A percentile compares a stretch with the other conserved stretches of the same genome.
Evolutionary conservation across 2,797 vertebrate genomes (phyloP).

Genomic region (Phrynocephalus forsythii): DNA sequence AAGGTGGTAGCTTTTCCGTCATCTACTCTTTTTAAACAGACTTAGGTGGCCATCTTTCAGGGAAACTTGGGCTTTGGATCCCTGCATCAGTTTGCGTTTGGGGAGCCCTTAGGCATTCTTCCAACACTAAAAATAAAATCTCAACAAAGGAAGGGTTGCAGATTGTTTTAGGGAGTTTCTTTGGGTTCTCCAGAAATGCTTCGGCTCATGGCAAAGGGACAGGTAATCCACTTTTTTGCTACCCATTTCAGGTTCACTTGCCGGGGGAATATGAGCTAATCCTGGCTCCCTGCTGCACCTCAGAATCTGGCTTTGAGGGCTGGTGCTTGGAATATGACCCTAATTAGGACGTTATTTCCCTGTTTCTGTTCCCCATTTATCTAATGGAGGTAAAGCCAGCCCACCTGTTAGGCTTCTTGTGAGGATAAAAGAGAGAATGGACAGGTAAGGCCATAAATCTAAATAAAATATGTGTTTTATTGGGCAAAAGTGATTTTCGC

Average conservation of each 20-base stretch:
- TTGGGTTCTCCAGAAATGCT: background rate
- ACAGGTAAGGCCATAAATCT: background rate
- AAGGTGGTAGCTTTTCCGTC: too few species aligned
- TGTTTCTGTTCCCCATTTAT: background rate
- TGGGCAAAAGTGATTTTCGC: slow-evolving; percentile 24
- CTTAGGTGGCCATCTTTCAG: too few species aligned
- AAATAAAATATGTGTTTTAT: background rate
- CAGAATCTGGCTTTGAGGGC: background rate
- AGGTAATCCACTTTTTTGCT: too few species aligned
- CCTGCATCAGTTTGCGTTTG: too few species aligned
- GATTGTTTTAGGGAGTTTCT: background rate
- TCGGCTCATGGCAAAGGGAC: background rate
- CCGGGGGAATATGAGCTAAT: background rate
- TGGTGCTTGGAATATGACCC: background rate
- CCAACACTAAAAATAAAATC: background rate
- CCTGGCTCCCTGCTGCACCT: background rate
- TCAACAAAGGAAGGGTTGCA: background rate
- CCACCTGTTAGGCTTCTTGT: slow-evolving; percentile 8
- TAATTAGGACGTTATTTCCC: background rate
- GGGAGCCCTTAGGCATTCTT: background rate
- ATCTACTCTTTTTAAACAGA: too few species aligned
- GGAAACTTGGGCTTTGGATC: too few species aligned
- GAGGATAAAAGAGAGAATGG: slow-evolving; percentile 5
- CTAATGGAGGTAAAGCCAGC: background rate
- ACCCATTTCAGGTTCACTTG: background rate